These are phyloP conservation scores for Formica aserva DNA, from an alignment of 2,888 invertebrate genomes.

Conservation along the genomic window DNA sequence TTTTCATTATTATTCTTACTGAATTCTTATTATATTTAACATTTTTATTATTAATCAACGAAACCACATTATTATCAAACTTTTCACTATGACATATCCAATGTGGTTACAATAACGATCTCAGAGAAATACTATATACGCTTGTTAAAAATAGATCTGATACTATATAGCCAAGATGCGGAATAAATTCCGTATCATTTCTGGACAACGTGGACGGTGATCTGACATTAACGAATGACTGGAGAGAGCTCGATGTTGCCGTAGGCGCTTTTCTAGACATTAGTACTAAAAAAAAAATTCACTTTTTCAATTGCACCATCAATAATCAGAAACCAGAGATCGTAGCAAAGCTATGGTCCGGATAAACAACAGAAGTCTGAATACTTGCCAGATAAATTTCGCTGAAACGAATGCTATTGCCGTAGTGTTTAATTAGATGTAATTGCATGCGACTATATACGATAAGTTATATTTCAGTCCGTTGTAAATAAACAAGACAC, in stretches of 20 bases:
- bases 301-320: constrained; percentile 13
- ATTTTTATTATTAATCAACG: constrained; percentile 35
- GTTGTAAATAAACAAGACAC: constrained; percentile 12
- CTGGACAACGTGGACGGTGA: constrained; percentile 42
- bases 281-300: constrained; percentile 5
- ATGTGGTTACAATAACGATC: constrained; percentile 63
- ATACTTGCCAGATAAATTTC: constrained; percentile 26
- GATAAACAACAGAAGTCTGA: constrained; percentile 24
- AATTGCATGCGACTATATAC: constrained; percentile 27
- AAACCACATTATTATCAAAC: constrained; percentile 62
- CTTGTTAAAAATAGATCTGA: constrained; percentile 78
- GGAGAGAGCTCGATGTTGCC: constrained; percentile 18
- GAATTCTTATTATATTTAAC: not conserved
- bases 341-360: constrained; percentile 11
- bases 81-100: constrained; percentile 69
- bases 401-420: constrained; percentile 23
- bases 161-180: constrained; percentile 68
- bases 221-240: constrained; percentile 58
- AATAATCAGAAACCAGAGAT: constrained; percentile 13
- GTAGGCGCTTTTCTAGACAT: constrained; percentile 25
- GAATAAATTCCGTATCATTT: constrained; percentile 55
- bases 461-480: not conserved
- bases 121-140: constrained; percentile 60
- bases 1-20: not conserved
- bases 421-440: constrained; percentile 21